Conservation (phyloP, 2,797 vertebrate genomes). For the Natrix natrix region DNA sequence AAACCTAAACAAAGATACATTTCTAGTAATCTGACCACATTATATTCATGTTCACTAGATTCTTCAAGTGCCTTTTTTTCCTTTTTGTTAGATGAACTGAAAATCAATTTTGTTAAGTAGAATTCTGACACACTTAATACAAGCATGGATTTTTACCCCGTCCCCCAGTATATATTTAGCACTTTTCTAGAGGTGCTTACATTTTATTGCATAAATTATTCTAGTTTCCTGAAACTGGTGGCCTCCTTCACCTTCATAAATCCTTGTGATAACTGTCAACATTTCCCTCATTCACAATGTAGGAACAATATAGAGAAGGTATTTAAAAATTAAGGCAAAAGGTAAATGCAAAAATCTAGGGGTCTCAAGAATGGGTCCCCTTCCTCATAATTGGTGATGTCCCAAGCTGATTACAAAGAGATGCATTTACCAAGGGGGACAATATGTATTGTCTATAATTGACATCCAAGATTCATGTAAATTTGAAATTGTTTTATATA, state of each 20-base stretch:
- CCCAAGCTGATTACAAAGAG: not conserved
- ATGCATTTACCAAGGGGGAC: not conserved
- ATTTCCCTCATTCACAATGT: not conserved
- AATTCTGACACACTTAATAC: not conserved
- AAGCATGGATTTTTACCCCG: not conserved
- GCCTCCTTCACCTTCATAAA: not conserved
- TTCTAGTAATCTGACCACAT: not conserved
- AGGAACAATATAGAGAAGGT: not conserved
- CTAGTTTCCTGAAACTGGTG: not conserved
- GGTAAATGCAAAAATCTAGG: not conserved
- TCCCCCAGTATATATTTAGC: not conserved
- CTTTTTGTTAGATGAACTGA: not conserved
- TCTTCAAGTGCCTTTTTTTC: not conserved
- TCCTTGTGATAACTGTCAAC: not conserved
- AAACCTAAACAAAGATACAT: not conserved
- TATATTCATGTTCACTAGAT: not conserved
- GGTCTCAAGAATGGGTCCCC: not conserved
- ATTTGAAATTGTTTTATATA: not conserved
- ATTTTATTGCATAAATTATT: not conserved
- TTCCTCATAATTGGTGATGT: not conserved
- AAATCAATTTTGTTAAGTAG: not conserved
- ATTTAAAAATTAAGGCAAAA: not conserved
- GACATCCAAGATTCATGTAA: not conserved
- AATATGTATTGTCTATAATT: not conserved
- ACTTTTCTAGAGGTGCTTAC: not conserved